Evolutionary conservation across 92 coral and sea anemone species (phyloP), one percentile per base, ranked within the genome.

Genomic region (Porites evermanni): DNA sequence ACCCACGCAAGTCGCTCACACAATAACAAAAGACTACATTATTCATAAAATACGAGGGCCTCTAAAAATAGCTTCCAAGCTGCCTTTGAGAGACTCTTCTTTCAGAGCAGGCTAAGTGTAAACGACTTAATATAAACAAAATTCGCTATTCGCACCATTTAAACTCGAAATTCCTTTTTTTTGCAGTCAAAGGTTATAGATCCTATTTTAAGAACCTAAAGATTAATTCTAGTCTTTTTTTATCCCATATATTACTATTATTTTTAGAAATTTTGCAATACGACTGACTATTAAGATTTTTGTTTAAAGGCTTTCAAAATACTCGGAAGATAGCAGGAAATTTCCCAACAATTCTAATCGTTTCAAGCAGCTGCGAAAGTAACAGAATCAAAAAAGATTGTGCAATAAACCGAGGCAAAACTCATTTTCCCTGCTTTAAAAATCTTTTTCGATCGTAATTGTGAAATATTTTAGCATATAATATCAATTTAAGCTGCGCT

Each of bases 1-100:
- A 14, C 87, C 87, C 70, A 72, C 87, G 87, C 87, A 58, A 29
- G 14, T 81, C 78, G 86, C 86, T 81, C 32, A 79, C 54, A 70
- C 65, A 68, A 70, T 72, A 81, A 53, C 50, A 54, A 70, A 79
- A 58, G 70, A 70, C 86, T 81, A 29, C 56, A 81, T 81, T 81
- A 81, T 81, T 81, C 78, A 81, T 81, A 32, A 71, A 74, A 70
- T 24, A 38, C 67, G 68, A 16, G 16, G 60, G 50, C 8, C 59
- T 1, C 86, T 81, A 81, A 70, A 81, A 81, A 81, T 81, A 68
- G 85, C 26, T 12, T 9, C 3, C 26, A 29, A 59, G 58, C 59
- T 13, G 56, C 12, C 67, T 38, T 4, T 4, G 47, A 38, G 52
- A 20, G 71, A 70, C n/a, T 59, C 65, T 12, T 70, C 7, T 26